phyloP scores from a whole-genome alignment of 2,888 invertebrate species.

The Nineta flava region DNA sequence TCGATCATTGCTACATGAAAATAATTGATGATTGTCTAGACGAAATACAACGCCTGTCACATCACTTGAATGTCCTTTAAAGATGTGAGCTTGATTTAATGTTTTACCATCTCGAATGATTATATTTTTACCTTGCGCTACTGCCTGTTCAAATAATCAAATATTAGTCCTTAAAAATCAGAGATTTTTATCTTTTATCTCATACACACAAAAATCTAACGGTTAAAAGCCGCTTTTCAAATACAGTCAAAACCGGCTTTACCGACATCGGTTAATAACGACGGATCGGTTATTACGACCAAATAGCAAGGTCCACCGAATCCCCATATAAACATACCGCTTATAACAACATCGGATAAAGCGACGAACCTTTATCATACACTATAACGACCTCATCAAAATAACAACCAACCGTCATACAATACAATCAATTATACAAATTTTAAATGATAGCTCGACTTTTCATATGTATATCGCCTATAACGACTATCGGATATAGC shows the following conservation, averaged over 20 bases:
- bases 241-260: background rate
- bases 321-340: no score
- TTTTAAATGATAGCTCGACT: no score
- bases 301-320: no score
- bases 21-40: conserved; percentile 70
- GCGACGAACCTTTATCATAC: no score
- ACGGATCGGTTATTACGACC: no score
- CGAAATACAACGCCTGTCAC: conserved; percentile 72
- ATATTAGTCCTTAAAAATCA: background rate
- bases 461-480: no score
- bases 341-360: no score
- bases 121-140: conserved; percentile 51
- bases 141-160: conserved; percentile 29
- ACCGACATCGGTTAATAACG: no score
- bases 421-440: no score
- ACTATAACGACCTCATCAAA: no score
- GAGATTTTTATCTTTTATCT: background rate
- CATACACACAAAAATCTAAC: background rate
- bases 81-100: conserved; percentile 59
- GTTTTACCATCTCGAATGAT: conserved; percentile 72
- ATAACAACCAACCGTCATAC: no score
- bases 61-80: conserved; percentile 59
- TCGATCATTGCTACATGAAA: conserved; percentile 59
- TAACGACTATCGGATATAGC: no score
- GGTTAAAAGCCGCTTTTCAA: background rate